These are phyloP conservation scores for Petrocephalus sullivani DNA, from an alignment of 2,797 vertebrate genomes.

Conservation along the genomic window DNA sequence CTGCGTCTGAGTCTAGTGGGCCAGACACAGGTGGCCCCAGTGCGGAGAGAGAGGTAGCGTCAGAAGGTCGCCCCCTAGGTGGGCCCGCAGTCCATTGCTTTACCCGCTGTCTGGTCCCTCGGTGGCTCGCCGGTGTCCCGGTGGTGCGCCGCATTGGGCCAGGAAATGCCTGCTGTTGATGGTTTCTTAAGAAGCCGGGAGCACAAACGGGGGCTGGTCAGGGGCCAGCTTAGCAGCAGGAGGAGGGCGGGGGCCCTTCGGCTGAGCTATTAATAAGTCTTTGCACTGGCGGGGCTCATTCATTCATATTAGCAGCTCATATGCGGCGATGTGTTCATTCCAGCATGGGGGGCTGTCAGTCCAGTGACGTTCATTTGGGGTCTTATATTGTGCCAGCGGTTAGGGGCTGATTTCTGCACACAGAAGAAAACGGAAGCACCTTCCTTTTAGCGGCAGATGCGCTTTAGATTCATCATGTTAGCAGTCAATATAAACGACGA, in stretches of 20 bases:
- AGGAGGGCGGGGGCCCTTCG: background rate
- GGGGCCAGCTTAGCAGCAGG: background rate
- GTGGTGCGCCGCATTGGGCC: background rate
- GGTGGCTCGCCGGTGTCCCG: background rate
- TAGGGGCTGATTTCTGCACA: background rate
- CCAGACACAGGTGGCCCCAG: background rate
- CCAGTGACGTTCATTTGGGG: background rate
- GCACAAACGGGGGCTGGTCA: background rate
- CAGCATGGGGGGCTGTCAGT: background rate
- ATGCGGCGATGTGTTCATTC: background rate
- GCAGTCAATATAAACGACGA: background rate
- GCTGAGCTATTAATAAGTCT: background rate
- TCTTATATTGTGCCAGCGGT: background rate
- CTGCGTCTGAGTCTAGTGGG: constrained; percentile 31
- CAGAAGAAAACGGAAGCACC: background rate
- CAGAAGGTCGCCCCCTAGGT: background rate
- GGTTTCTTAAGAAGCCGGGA: background rate
- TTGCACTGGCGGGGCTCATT: background rate
- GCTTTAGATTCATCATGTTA: background rate
- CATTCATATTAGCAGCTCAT: background rate
- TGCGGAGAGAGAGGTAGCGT: background rate
- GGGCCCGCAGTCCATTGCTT: background rate
- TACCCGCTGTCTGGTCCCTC: background rate
- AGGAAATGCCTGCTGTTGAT: background rate
- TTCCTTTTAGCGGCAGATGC: background rate